These are phyloP conservation scores for Polypterus senegalus DNA, from an alignment of 2,113 vertebrate species.

Conservation along the genomic window DNA sequence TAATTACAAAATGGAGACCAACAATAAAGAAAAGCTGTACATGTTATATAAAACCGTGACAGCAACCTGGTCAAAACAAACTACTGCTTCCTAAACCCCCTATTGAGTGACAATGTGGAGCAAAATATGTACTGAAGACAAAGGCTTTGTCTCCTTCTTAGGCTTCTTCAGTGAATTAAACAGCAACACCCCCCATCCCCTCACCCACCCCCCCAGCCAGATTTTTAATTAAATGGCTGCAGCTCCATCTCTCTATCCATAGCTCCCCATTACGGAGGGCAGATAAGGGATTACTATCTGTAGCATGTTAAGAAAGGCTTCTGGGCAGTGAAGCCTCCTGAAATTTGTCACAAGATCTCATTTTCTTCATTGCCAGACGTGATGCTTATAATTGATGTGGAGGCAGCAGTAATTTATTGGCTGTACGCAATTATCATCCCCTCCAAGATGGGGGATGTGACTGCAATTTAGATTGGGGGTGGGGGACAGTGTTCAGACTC, in stretches of 20 bases:
- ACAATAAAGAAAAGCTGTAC: no score
- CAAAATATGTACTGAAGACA: slow-evolving; percentile 62
- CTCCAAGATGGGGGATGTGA: slow-evolving; percentile 62
- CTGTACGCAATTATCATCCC: slow-evolving; percentile 66
- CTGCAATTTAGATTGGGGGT: slow-evolving; percentile 58
- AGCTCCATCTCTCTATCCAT: slow-evolving; percentile 68
- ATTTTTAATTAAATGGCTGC: slow-evolving; percentile 94
- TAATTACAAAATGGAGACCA: no score
- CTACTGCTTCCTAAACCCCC: slow-evolving; percentile 12
- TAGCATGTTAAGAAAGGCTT: slow-evolving; percentile 71
- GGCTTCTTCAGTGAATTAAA: slow-evolving; percentile 62
- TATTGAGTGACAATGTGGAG: slow-evolving; percentile 50
- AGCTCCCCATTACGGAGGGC: slow-evolving; percentile 69
- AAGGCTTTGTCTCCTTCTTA: slow-evolving; percentile 62
- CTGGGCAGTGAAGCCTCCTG: slow-evolving; percentile 65
- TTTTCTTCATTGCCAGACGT: slow-evolving; percentile 72
- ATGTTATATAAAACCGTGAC: no score
- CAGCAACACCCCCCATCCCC: slow-evolving; percentile 25
- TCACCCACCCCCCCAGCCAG: slow-evolving; percentile 45
- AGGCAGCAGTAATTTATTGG: slow-evolving; percentile 71
- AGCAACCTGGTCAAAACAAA: no score
- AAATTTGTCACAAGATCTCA: slow-evolving; percentile 77
- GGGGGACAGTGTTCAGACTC: slow-evolving; percentile 16
- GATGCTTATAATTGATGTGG: slow-evolving; percentile 74
- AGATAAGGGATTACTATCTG: slow-evolving; percentile 76